Evolutionary conservation across 2,888 invertebrate species (phyloP).

Genomic region (Odontothrips loti): DNA sequence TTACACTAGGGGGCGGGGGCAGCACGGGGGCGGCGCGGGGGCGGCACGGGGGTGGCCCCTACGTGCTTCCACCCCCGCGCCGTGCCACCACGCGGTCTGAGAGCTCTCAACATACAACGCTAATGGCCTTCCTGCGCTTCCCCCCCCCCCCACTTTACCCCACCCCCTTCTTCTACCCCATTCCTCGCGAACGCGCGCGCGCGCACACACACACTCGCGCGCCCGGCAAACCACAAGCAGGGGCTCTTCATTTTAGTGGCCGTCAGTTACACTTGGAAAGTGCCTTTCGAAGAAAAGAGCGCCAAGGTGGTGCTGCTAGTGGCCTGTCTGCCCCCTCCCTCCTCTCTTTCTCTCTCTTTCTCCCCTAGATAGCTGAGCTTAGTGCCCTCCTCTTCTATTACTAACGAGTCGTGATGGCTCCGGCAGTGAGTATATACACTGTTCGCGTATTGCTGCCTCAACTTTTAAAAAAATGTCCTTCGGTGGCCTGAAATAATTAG

Average conservation of each 20-base stretch:
- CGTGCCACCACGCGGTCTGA: background rate
- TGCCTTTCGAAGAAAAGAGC: slow-evolving; percentile 9
- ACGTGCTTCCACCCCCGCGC: background rate
- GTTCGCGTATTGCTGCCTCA: background rate
- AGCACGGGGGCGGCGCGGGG: background rate
- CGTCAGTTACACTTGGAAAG: slow-evolving; percentile 19
- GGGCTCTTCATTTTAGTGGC: slow-evolving; percentile 24
- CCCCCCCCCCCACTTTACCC: background rate
- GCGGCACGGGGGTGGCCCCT: background rate
- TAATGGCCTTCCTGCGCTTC: slow-evolving; percentile 13
- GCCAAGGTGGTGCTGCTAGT: background rate
- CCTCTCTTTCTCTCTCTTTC: background rate
- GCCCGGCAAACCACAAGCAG: background rate
- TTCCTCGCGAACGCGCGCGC: background rate
- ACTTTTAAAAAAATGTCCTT: background rate
- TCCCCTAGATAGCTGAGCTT: background rate
- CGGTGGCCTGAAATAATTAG: slow-evolving; percentile 5
- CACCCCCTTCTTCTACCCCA: background rate
- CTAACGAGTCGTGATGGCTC: background rate
- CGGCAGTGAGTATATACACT: too few species aligned
- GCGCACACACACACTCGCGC: background rate
- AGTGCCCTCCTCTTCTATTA: background rate
- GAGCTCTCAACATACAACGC: slow-evolving; percentile 20
- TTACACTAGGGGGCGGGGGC: background rate
- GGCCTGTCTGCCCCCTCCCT: background rate